Conservation (phyloP, 2,113 vertebrate species). For the Aphyosemion australe region DNA sequence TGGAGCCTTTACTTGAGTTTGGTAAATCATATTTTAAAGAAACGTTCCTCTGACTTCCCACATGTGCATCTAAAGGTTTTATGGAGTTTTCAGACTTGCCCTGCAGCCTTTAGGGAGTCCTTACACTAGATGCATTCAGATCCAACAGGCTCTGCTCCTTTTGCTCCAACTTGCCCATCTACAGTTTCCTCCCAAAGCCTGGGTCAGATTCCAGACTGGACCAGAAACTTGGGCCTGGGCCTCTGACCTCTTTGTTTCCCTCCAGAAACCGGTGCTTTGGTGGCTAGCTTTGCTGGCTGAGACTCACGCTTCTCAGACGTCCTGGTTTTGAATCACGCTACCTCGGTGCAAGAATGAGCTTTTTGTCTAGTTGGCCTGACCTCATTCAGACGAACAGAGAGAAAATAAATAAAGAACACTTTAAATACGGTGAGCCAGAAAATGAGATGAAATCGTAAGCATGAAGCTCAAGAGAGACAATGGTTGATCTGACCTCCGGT, state of each 20-base stretch:
- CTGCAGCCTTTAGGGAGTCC: not conserved
- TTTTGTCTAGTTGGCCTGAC: not conserved
- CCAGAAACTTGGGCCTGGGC: constrained; percentile 1
- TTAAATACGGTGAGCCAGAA: constrained; percentile 5
- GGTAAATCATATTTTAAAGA: constrained; percentile 29
- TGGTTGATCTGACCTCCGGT: constrained; percentile 9
- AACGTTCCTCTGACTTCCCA: not conserved
- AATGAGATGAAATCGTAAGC: not conserved
- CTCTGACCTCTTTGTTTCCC: constrained; percentile 25
- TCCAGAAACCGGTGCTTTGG: constrained; percentile 1
- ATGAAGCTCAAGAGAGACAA: constrained; percentile 3
- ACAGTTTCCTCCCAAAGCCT: constrained; percentile 12
- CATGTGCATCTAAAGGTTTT: constrained; percentile 2
- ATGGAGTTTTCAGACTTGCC: constrained; percentile 34
- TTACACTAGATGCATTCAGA: constrained; percentile 4
- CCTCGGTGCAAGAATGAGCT: not conserved
- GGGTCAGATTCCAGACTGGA: constrained; percentile 35
- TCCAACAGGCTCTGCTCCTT: constrained; percentile 27
- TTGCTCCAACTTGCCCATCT: constrained; percentile 18
- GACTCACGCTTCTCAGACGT: constrained; percentile 1
- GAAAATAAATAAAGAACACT: not conserved
- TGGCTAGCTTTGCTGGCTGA: constrained; percentile 1
- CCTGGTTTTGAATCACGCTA: constrained; percentile 1
- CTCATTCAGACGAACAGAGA: not conserved
- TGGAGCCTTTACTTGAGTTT: constrained; percentile 25